Base-by-base conservation (phyloP, 2,113 vertebrate species). In the Lasiurus borealis region DNA sequence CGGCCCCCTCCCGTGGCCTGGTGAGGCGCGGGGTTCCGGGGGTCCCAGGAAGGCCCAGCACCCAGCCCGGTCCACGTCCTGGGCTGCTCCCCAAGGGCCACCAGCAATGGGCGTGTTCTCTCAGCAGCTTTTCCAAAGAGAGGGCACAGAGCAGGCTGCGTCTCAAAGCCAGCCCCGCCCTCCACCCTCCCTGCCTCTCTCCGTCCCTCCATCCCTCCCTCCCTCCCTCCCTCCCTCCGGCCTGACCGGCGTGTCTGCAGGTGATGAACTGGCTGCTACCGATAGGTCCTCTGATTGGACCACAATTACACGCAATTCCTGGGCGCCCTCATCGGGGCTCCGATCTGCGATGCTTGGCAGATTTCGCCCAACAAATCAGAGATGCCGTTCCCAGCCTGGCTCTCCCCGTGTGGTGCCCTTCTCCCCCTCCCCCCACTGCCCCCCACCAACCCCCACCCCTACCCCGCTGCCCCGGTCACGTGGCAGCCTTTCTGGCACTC, bases 251-350 rank as follows among this genome's bases (percentile, higher is more conserved):
- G 96, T 75, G 91, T 91, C 97, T 97, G 68, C 91, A 75, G 83
- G 97, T 96, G 97, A 97, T 97, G 96, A 96, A 97, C 96, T 97
- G 96, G 83, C 96, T 95, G 95, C 87, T 93, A 76, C 72, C 95
- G 96, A 96, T 95, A 95, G 95, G 95, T 90, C 76, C 46, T 88
- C 97, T 78, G 93, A 97, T 95, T 77, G 94, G 94, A 95, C 96
- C 86, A 97, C 91, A 89, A 97, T 97, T 96, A 96, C 94, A 29
- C 36, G 62, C 93, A 97, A 97, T 98, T 97, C 95, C 96, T 94
- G 86, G 97, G 88, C 91, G 93, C 97, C 96, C 91, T 95, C 96
- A 96, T 68, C 86, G 57, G 64, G 86, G 83, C 96, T 97, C 93
- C 89, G 89, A 95, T 88, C 83, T 96, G 86, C 96, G 96, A 95